A percentile compares a stretch with the other conserved stretches of the same genome.
phyloP scores from a whole-genome alignment of 2,797 vertebrate species.

The Myotis daubentonii region DNA sequence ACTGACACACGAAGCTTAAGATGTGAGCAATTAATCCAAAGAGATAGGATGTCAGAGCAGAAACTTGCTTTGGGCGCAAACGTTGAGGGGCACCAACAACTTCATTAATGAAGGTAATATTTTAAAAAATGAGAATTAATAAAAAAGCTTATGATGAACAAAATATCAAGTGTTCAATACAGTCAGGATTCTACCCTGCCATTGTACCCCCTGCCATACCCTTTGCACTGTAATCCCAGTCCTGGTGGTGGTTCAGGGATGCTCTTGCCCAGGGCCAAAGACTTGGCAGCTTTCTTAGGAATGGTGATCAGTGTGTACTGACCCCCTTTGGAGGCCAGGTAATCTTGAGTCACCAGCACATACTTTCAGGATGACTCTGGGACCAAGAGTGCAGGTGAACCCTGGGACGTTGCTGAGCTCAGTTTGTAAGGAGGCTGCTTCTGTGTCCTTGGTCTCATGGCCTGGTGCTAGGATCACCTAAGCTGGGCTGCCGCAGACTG shows the following conservation, averaged over 20 bases:
- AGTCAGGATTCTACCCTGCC: background rate
- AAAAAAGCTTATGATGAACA: background rate
- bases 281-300: background rate
- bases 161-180: background rate
- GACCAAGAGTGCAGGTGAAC: background rate
- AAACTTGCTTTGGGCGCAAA: background rate
- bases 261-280: background rate
- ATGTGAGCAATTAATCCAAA: background rate
- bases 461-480: background rate
- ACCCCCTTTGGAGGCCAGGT: background rate
- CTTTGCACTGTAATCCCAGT: background rate
- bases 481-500: background rate
- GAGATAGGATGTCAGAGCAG: too few relatives aligned
- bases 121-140: background rate
- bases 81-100: background rate
- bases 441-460: background rate
- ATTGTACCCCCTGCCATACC: fast-evolving
- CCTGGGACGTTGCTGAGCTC: background rate
- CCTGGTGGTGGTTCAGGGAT: background rate
- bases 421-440: background rate
- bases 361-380: constrained; percentile 14
- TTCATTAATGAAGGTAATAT: background rate
- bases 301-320: background rate
- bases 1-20: background rate
- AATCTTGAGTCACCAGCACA: background rate